These are phyloP conservation scores for Diabrotica undecimpunctata DNA, from an alignment of 1,140 invertebrate species.

Conservation along the genomic window DNA sequence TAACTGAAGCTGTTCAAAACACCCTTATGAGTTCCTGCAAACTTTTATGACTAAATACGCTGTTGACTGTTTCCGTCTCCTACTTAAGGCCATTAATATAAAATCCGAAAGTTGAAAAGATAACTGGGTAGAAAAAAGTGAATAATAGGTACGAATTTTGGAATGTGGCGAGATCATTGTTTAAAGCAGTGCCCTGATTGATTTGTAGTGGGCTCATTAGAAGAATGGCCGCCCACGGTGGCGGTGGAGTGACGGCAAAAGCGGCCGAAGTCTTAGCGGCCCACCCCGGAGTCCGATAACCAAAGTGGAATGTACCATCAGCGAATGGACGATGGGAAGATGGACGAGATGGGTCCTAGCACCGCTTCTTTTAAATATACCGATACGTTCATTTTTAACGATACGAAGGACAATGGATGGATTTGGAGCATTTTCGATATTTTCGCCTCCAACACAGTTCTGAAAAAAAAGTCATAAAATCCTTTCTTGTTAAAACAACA, in stretches of 20 bases:
- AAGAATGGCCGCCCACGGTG: constrained; percentile 12
- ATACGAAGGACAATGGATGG: background rate
- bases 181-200: constrained; percentile 10
- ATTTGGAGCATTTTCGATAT: constrained; percentile 1
- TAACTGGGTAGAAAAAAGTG: background rate
- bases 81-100: no score
- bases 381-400: background rate
- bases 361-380: background rate
- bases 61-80: no score
- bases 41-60: no score
- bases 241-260: constrained; percentile 6
- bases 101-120: no score
- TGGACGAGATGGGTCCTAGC: background rate
- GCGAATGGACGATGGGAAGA: background rate
- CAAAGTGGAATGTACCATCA: constrained; percentile 12
- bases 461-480: background rate
- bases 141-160: constrained; percentile 9
- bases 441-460: background rate
- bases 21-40: no score
- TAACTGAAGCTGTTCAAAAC: no score
- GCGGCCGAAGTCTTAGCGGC: constrained; percentile 4
- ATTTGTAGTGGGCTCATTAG: constrained; percentile 15
- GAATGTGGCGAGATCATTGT: constrained; percentile 13
- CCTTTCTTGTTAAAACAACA: no score
- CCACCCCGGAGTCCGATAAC: constrained; percentile 10